phyloP scores from a whole-genome alignment of 2,797 vertebrate genomes.

The Hoplostethus atlanticus region DNA sequence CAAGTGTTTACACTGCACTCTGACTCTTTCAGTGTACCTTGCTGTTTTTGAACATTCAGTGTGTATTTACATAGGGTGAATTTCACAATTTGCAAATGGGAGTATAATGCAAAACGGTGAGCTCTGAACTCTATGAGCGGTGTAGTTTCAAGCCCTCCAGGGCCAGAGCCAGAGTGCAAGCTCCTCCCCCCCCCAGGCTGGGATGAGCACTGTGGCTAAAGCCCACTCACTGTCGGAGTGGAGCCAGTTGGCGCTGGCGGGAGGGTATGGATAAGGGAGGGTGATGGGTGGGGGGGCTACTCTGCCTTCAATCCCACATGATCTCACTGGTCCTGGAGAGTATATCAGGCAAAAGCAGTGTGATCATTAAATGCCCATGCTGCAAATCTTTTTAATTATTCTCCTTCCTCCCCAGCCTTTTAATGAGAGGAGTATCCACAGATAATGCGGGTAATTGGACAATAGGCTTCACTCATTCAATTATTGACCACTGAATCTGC shows the following conservation, averaged over 20 bases:
- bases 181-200: slow-evolving; percentile 27
- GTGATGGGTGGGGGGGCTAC: slow-evolving; percentile 17
- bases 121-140: neutral
- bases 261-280: slow-evolving; percentile 28
- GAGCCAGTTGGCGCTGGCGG: slow-evolving; percentile 54
- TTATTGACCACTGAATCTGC: slow-evolving; percentile 84
- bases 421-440: slow-evolving; percentile 83
- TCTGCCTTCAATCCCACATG: slow-evolving; percentile 69
- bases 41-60: slow-evolving; percentile 36
- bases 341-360: slow-evolving; percentile 79
- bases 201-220: slow-evolving; percentile 40
- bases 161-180: slow-evolving; percentile 30
- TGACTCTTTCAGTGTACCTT: slow-evolving; percentile 26
- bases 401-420: slow-evolving; percentile 77
- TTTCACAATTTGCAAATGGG: slow-evolving; percentile 46
- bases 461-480: slow-evolving; percentile 84
- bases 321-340: slow-evolving; percentile 78
- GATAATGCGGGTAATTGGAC: slow-evolving; percentile 87
- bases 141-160: slow-evolving; percentile 30
- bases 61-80: slow-evolving; percentile 46
- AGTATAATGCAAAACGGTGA: slow-evolving; percentile 7
- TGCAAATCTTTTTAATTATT: slow-evolving; percentile 86
- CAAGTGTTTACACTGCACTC: slow-evolving; percentile 70
- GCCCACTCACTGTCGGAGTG: slow-evolving; percentile 42
- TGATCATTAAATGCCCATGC: slow-evolving; percentile 82